Base-by-base conservation (phyloP, 1,140 invertebrate genomes). In the Acromyrmex charruanus region DNA sequence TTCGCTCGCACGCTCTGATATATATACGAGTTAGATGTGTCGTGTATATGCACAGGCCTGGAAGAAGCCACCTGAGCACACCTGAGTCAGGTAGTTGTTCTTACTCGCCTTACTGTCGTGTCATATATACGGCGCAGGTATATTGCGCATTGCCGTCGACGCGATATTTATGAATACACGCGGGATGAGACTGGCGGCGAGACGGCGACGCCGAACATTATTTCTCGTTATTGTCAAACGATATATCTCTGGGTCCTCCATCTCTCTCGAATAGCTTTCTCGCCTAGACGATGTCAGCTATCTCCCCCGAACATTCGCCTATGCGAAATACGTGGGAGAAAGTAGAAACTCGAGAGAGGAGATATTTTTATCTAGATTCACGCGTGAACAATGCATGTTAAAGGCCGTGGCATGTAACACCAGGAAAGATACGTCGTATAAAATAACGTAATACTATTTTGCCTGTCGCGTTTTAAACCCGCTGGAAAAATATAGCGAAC, bases 151-250 rank as follows among this genome's bases (percentile, higher is more conserved):
- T 25, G 55, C 58, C 53, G 69, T 39, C 28, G 61, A 66, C 59
- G 21, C 16, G 77, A 90, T 89, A 89, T 90, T 90, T 90, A 89
- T 61, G 88, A 86, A 18, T 31, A 87, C 69, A 82, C 86, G 86
- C 79, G 59, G 84, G 69, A 82, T 75, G 69, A 39, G 65, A 84
- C 77, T 39, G 58, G 75, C 59, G 49, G 75, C 59, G 49, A 44
- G 53, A 89, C 63, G 69, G 25, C 44, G 63, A 9, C 55, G 71
- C 75, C 55, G 68, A 25, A 16, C 81, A 77, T 87, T 72, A 61
- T 49, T 72, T 84, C 77, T 69, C 71, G 58, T 82, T 79, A 87
- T 68, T 81, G 25, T 61, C 72, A 75, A 53, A 25, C 53, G 74
- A 90, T 87, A 74, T 66, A 53, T 84, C 28, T 61, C 77, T 82